Percentiles rank a stretch among this genome's conserved stretches.
Evolutionary conservation across 2,888 invertebrate genomes (phyloP).

Genomic region (Dysmachus trigonus): DNA sequence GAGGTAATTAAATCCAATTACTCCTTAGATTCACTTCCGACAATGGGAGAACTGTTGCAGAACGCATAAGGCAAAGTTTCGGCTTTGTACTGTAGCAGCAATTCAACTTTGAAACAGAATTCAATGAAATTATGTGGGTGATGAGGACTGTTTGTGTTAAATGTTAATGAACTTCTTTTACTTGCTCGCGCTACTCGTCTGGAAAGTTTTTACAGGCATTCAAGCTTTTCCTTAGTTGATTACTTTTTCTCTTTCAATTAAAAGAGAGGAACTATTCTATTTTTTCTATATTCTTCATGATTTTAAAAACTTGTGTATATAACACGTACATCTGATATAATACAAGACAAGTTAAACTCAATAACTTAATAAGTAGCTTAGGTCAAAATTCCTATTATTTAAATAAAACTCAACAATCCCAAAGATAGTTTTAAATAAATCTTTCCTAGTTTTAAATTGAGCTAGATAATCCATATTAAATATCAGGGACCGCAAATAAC

Average conservation of each 20-base stretch:
- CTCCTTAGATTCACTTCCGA: background rate
- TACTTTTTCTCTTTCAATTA: background rate
- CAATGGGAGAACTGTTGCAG: background rate
- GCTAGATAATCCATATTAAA: no score
- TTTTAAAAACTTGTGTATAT: background rate
- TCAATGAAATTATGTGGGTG: background rate
- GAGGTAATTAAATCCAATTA: slow-evolving; percentile 53
- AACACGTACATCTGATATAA: background rate
- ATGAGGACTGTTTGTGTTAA: background rate
- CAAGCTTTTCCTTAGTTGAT: background rate
- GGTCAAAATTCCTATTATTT: no score
- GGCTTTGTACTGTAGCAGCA: background rate
- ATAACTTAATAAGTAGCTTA: no score
- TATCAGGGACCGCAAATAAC: no score
- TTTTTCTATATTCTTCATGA: background rate
- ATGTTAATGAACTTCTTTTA: slow-evolving; percentile 1
- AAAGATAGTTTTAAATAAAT: no score
- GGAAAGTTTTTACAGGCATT: background rate
- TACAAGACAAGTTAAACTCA: no score
- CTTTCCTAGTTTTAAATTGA: no score
- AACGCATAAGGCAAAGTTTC: background rate
- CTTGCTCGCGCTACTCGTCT: background rate
- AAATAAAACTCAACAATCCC: no score
- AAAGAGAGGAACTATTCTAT: no score
- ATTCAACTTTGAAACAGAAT: background rate